Evolutionary conservation across 2,888 invertebrate species (phyloP), one percentile per base, ranked within the genome.

Genomic region (Oasisia sp.): DNA sequence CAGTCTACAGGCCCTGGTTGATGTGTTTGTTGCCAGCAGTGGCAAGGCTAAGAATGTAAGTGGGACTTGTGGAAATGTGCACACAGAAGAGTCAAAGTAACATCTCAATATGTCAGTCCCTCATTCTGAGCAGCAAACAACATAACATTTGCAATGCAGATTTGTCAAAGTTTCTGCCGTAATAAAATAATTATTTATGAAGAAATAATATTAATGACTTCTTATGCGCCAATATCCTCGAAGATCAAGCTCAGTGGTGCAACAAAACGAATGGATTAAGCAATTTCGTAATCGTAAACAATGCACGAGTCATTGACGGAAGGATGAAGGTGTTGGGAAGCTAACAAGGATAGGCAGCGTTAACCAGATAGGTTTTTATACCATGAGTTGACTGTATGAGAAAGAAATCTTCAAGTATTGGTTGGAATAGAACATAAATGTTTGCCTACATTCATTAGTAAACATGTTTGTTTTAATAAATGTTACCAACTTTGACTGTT

Each of bases 31-130:
- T 14, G 32, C 38, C 27, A 32, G 32, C 38, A 90, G 8, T 19
- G 90, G 90, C 38, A 44, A 90, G 90, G 90, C 38, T 38, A 90
- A 44, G 90, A 90, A 44, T 44, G 90, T 38, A 90, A 44, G 44
- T 38, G 32, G 44, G 7, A 90, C 38, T 32, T 44, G 90, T 19
- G 90, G 12, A 90, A 14, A 90, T 38, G 90, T 44, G 32, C 19
- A 27, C 8, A 90, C 38, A 14, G 90, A 0, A 38, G 38, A 90
- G 90, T 2, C 32, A 38, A 90, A 38, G 38, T 32, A 14, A 90
- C 32, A 9, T 56, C 56, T 56, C 56, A 9, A 27, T 74, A 74
- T 74, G 74, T 4, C 74, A 74, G 74, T 74, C 27, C 74, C 74
- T 27, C 19, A 74, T 27, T 74, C 74, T 74, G 74, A 74, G n/a